Evolutionary conservation across 2,797 vertebrate genomes (phyloP).

Genomic region (Rallus crepitans): DNA sequence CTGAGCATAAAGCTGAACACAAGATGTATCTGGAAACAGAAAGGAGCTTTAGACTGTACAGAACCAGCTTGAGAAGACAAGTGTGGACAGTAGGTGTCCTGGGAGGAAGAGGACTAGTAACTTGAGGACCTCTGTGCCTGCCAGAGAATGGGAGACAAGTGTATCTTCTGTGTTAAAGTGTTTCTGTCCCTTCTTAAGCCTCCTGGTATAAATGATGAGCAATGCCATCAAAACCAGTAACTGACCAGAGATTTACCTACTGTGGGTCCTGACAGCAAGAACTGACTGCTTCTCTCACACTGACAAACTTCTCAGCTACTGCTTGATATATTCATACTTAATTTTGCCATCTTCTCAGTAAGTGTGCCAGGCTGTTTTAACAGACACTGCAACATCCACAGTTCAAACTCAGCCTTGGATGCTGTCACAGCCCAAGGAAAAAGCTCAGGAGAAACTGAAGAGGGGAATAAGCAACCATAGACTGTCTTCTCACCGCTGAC

Average conservation of each 20-base stretch:
- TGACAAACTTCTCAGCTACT: background rate
- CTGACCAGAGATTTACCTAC: background rate
- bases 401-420: background rate
- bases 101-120: background rate
- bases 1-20: background rate
- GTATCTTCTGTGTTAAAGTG: background rate
- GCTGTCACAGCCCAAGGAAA: background rate
- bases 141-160: background rate
- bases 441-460: background rate
- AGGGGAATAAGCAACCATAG: background rate
- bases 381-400: background rate
- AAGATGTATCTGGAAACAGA: background rate
- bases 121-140: background rate
- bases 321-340: background rate
- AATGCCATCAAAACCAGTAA: background rate
- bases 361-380: background rate
- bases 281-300: background rate
- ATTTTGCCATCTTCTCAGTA: background rate
- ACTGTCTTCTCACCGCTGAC: background rate
- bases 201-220: fast-evolving
- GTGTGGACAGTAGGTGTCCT: background rate
- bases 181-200: background rate
- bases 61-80: background rate
- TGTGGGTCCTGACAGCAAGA: background rate
- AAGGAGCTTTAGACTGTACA: background rate